These are phyloP conservation scores for Brachypterus glaber DNA, from an alignment of 2,888 invertebrate genomes.

Conservation along the genomic window DNA sequence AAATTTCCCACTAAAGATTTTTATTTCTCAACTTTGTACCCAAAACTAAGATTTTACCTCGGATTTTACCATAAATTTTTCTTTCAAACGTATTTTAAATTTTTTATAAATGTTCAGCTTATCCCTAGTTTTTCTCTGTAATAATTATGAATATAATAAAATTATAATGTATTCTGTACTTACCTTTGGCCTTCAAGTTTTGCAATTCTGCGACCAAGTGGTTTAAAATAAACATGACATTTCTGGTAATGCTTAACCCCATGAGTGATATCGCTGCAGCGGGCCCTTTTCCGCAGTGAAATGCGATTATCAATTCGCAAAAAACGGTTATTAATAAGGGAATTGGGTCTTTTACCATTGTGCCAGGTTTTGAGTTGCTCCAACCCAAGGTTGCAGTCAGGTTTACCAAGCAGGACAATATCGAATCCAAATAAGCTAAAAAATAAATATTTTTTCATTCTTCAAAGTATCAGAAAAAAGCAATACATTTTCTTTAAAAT, in stretches of 20 bases:
- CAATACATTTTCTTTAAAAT: no score
- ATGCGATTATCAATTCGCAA: slow-evolving; percentile 44
- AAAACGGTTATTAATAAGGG: slow-evolving; percentile 39
- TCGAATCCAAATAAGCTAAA: slow-evolving; percentile 44
- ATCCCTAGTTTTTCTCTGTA: no score
- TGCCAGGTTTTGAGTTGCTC: slow-evolving; percentile 33
- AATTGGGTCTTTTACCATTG: slow-evolving; percentile 29
- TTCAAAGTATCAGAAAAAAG: no score
- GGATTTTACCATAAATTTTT: no score
- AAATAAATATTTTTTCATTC: no score
- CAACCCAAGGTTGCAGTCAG: slow-evolving; percentile 43
- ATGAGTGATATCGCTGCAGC: slow-evolving; percentile 46
- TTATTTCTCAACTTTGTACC: no score
- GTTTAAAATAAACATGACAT: slow-evolving; percentile 45
- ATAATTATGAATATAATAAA: no score
- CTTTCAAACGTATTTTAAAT: no score
- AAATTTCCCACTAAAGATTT: slow-evolving; percentile 2
- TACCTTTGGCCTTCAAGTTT: slow-evolving; percentile 38
- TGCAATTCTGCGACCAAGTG: slow-evolving; percentile 45
- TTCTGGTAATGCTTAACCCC: slow-evolving; percentile 48
- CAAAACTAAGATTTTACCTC: no score
- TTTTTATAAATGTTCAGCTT: no score
- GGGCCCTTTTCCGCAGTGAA: slow-evolving; percentile 42
- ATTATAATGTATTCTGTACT: no score
- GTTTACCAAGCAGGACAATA: slow-evolving; percentile 43